Base-by-base conservation (phyloP, 2,797 vertebrate genomes). In the Peromyscus melanophrys region DNA sequence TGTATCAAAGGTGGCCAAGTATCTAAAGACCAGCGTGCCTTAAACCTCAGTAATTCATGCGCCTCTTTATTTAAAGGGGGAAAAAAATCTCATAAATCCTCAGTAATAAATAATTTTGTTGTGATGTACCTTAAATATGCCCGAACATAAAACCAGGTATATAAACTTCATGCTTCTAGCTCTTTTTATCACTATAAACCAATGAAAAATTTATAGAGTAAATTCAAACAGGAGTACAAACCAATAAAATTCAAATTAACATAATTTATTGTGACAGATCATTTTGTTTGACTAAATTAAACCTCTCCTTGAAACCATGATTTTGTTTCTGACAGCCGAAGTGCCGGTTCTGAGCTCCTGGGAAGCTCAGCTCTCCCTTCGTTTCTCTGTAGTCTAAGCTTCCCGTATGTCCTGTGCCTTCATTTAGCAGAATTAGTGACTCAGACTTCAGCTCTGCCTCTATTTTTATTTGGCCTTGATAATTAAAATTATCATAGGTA, bases 181-280 rank as follows among this genome's bases (percentile, higher is more conserved):
- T 89, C 31, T 84, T 93, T 40, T 34, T n/a, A 34, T 73, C 76
- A 97, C 55, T 95, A 21, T 96, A 93, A 97, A 95, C 57, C 90
- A 89, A 82, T 89, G 92, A 92, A 95, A 97, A 57, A 89, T 96
- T 95, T 97, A 95, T 96, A 85, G 86, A 40, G 75, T 87, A 92
- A 96, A 96, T 78, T 94, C 19, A 96, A 77, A 84, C 65, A 94
- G 91, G 95, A 80, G 73, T 85, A 65, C 46, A 95, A 94, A 80
- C 49, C 90, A 96, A 59, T 97, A 83, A 80, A 96, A 94, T 90
- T 93, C 82, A 94, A 84, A 71, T 95, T 87, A 92, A 43, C 55
- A 71, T 92, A 90, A 94, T 95, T 97, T 96, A 92, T 94, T 37
- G 73, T 67, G 85, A 86, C 63, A 89, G 80, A 71, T 85, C 71